Percentiles rank a stretch among this genome's conserved stretches.
Evolutionary conservation across 2,113 vertebrate species (phyloP).

Genomic region (Rhinolophus sinicus): DNA sequence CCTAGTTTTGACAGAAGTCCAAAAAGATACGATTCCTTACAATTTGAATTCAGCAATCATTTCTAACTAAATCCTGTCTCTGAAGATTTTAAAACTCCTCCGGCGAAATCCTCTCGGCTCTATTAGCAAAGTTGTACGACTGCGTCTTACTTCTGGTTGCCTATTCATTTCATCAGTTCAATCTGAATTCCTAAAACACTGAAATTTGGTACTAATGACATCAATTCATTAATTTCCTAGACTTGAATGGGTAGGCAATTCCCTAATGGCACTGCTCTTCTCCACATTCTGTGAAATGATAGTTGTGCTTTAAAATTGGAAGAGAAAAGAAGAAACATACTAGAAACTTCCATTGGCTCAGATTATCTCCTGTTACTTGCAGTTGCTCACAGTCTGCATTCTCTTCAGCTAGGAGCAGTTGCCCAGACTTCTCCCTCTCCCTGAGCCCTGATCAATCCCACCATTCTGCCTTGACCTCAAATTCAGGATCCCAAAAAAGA

Average conservation of each 20-base stretch:
- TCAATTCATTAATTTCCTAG: neutral
- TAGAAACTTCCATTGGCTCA: neutral
- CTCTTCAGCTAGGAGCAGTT: neutral
- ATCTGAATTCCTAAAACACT: neutral
- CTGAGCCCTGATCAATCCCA: neutral
- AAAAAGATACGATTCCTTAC: neutral
- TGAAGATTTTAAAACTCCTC: neutral
- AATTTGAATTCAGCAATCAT: neutral
- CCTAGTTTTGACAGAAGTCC: neutral
- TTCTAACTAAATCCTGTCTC: neutral
- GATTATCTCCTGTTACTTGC: neutral
- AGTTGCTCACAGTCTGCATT: neutral
- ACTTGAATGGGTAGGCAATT: neutral
- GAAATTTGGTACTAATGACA: neutral
- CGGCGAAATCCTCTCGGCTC: neutral
- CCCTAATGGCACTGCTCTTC: neutral
- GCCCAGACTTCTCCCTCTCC: neutral
- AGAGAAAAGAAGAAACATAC: neutral
- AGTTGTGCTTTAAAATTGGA: neutral
- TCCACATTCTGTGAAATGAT: neutral
- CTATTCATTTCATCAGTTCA: neutral
- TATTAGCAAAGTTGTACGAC: neutral
- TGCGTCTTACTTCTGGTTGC: neutral
- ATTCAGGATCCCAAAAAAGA: conserved; percentile 34
- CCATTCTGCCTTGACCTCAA: neutral